These are phyloP conservation scores for Sesamia nonagrioides DNA, from an alignment of 1,140 invertebrate species.

Conservation along the genomic window DNA sequence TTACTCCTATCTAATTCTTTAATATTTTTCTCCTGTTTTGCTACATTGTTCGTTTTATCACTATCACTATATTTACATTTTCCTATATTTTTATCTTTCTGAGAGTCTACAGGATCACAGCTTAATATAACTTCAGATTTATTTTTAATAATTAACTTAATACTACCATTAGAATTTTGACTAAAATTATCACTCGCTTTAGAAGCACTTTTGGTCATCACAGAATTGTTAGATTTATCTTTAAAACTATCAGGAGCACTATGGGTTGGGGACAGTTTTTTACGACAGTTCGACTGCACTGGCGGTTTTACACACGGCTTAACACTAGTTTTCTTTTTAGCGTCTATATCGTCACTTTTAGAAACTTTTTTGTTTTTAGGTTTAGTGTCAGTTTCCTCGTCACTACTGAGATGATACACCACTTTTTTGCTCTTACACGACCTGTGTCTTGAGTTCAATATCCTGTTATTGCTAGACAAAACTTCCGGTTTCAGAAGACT, in stretches of 20 bases:
- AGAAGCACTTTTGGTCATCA: slow-evolving; percentile 83
- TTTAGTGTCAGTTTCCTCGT: slow-evolving; percentile 75
- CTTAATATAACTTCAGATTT: slow-evolving; percentile 85
- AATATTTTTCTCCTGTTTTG: slow-evolving; percentile 63
- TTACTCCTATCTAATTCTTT: slow-evolving; percentile 70
- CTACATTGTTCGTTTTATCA: slow-evolving; percentile 68
- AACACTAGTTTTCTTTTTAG: slow-evolving; percentile 72
- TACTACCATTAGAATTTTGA: slow-evolving; percentile 84
- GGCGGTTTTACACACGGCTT: slow-evolving; percentile 75
- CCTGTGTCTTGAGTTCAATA: slow-evolving; percentile 80
- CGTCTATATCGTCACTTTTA: slow-evolving; percentile 69
- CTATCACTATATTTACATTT: slow-evolving; percentile 66
- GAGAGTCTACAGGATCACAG: slow-evolving; percentile 80
- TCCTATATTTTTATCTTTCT: slow-evolving; percentile 66
- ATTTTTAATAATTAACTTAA: slow-evolving; percentile 86
- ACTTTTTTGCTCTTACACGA: slow-evolving; percentile 84
- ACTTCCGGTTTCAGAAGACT: slow-evolving; percentile 83
- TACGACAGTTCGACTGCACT: slow-evolving; percentile 72
- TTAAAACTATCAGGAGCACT: slow-evolving; percentile 67
- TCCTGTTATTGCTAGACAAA: slow-evolving; percentile 80
- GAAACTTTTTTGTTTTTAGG: slow-evolving; percentile 71
- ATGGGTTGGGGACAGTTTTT: slow-evolving; percentile 75
- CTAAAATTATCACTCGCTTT: slow-evolving; percentile 83
- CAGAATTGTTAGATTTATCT: slow-evolving; percentile 80
- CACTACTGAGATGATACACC: slow-evolving; percentile 81